phyloP scores from a whole-genome alignment of 2,888 invertebrate genomes.

The Serrognathus titanus region DNA sequence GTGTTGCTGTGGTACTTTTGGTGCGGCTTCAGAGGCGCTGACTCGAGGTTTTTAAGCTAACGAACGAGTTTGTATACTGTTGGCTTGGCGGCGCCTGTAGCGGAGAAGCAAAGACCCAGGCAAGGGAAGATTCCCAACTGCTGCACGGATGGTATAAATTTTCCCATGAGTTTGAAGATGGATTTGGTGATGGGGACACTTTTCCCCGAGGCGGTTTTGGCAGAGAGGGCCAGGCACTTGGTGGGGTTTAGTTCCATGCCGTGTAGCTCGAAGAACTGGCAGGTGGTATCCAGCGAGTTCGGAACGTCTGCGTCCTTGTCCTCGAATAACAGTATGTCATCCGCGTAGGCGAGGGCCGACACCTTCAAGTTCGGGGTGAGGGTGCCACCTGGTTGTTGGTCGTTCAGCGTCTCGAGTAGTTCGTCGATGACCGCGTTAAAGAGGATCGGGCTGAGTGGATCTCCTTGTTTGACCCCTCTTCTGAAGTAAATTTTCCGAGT shows the following conservation, averaged over 20 bases:
- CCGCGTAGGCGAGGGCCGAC: conserved; percentile 40
- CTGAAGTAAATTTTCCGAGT: conserved; percentile 19
- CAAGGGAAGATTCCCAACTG: conserved; percentile 19
- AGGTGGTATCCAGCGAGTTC: conserved; percentile 20
- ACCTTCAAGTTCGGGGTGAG: conserved; percentile 8
- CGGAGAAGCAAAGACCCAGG: conserved; percentile 33
- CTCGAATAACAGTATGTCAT: conserved; percentile 39
- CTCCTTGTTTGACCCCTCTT: conserved; percentile 45
- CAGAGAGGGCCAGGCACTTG: too few relatives aligned
- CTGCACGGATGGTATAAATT: background rate
- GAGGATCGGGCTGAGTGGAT: conserved; percentile 38
- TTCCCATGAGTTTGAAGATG: background rate
- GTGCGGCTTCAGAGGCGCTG: conserved; percentile 43
- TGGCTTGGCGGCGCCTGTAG: conserved; percentile 24
- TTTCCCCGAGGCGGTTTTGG: conserved; percentile 7
- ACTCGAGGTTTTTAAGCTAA: conserved; percentile 30
- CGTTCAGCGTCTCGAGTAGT: conserved; percentile 19
- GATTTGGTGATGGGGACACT: conserved; percentile 8
- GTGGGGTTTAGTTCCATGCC: conserved; percentile 28
- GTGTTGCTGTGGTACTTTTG: conserved; percentile 37
- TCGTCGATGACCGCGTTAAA: conserved; percentile 35
- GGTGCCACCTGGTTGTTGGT: conserved; percentile 15
- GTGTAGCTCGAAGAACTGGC: conserved; percentile 17
- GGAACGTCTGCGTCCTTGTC: conserved; percentile 34
- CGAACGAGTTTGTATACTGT: conserved; percentile 11